Conservation (phyloP, 2,797 vertebrate species). For the Botia almorhae region DNA sequence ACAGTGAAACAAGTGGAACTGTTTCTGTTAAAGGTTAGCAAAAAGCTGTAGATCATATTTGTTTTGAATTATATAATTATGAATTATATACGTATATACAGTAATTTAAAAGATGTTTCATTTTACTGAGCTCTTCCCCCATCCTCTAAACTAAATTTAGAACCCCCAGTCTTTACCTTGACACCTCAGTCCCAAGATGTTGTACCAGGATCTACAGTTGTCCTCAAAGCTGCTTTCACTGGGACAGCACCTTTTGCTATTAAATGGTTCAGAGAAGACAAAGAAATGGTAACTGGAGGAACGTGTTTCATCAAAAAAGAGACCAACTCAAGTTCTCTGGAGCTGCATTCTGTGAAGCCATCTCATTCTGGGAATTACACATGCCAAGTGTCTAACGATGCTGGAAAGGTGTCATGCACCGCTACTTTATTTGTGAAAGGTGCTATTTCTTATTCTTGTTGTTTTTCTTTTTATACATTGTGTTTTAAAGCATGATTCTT, state of each 20-base stretch:
- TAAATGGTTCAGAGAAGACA: conserved; percentile 92
- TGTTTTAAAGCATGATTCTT: conserved; percentile 40
- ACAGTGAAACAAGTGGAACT: conserved; percentile 90
- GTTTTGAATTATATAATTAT: too few relatives aligned
- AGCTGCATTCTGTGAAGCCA: conserved; percentile 90
- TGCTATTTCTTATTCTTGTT: conserved; percentile 69
- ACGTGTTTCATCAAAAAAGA: conserved; percentile 94
- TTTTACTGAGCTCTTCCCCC: conserved; percentile 46
- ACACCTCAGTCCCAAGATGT: conserved; percentile 89
- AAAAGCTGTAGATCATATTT: neutral
- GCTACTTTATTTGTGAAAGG: conserved; percentile 96
- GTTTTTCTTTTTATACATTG: conserved; percentile 15
- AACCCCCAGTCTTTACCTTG: conserved; percentile 88
- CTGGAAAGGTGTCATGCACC: conserved; percentile 87
- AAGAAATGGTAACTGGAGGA: conserved; percentile 87
- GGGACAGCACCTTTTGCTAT: conserved; percentile 89
- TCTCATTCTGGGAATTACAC: conserved; percentile 88
- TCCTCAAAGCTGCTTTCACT: conserved; percentile 85
- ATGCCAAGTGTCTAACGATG: conserved; percentile 92
- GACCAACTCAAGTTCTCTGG: conserved; percentile 86
- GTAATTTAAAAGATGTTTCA: conserved; percentile 18
- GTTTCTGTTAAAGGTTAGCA: conserved; percentile 93
- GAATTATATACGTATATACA: neutral
- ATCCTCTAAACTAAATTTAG: conserved; percentile 70
- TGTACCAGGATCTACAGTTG: conserved; percentile 87